phyloP scores from a whole-genome alignment of 2,113 vertebrate genomes.

The Pseudorhombus dupliciocellatus region DNA sequence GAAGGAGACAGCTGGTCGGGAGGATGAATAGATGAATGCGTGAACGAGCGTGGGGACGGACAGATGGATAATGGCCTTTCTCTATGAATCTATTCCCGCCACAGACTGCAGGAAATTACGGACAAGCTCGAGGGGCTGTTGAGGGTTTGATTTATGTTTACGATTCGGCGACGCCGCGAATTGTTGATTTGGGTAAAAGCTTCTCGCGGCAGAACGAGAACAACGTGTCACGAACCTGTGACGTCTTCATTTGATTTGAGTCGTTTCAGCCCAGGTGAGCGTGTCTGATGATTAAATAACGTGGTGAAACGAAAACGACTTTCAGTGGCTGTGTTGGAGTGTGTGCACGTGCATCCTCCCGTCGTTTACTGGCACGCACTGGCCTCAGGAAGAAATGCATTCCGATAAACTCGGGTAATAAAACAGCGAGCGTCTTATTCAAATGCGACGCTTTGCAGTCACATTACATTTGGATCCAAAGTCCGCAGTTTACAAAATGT shows the following conservation, averaged over 20 bases:
- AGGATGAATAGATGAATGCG: conserved; percentile 9
- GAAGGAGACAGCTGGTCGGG: conserved; percentile 43
- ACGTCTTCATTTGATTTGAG: too few species aligned
- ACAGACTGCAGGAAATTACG: conserved; percentile 19
- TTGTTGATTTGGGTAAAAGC: background rate
- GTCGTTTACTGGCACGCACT: too few species aligned
- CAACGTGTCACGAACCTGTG: background rate
- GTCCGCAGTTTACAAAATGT: background rate
- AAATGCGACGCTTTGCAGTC: background rate
- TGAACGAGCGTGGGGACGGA: conserved; percentile 24
- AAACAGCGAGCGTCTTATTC: background rate
- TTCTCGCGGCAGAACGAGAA: too few species aligned
- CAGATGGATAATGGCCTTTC: conserved; percentile 63
- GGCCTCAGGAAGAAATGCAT: too few species aligned
- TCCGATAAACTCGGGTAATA: too few species aligned
- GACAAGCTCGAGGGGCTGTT: conserved; percentile 24
- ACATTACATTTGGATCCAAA: background rate
- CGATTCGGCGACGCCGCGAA: background rate
- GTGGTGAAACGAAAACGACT: too few species aligned
- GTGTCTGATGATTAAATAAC: too few species aligned
- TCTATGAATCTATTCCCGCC: conserved; percentile 41
- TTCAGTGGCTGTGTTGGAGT: too few species aligned
- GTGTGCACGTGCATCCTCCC: too few species aligned
- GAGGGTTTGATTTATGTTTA: conserved; percentile 13
- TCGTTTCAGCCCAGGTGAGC: too few species aligned